A percentile compares a stretch with the other conserved stretches of the same genome.
Evolutionary conservation across 2,113 vertebrate species (phyloP).

Genomic region (Camelus bactrianus): DNA sequence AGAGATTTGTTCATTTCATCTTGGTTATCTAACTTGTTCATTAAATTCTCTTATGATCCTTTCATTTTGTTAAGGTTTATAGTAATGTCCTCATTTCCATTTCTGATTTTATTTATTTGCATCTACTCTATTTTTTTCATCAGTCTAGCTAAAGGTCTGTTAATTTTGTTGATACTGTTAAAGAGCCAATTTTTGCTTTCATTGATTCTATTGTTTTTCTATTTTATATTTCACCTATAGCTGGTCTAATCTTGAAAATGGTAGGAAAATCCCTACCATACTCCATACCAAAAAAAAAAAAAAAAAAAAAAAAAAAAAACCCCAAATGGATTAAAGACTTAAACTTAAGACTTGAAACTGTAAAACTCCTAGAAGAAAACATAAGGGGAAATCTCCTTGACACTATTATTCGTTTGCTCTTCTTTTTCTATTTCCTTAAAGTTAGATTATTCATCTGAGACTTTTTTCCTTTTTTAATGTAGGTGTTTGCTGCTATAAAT

Average conservation of each 20-base stretch:
- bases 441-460: background rate
- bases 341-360: too few relatives aligned
- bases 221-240: background rate
- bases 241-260: background rate
- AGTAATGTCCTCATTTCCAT: background rate
- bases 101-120: background rate
- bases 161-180: background rate
- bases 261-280: too few relatives aligned
- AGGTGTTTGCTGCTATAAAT: background rate
- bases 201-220: background rate
- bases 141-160: background rate
- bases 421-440: background rate
- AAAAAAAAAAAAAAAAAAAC: too few relatives aligned
- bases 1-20: background rate
- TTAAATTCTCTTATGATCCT: background rate
- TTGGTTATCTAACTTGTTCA: background rate
- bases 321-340: too few relatives aligned
- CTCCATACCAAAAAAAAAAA: too few relatives aligned
- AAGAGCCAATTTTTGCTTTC: background rate
- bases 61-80: background rate
- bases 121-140: background rate
- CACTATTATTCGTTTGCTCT: background rate
- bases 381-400: too few relatives aligned
- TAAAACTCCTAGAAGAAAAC: too few relatives aligned
- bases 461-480: background rate